Percentiles rank a stretch among this genome's conserved stretches.
Conservation (phyloP, 1,140 invertebrate genomes). For the Drosophila kohkoa region DNA sequence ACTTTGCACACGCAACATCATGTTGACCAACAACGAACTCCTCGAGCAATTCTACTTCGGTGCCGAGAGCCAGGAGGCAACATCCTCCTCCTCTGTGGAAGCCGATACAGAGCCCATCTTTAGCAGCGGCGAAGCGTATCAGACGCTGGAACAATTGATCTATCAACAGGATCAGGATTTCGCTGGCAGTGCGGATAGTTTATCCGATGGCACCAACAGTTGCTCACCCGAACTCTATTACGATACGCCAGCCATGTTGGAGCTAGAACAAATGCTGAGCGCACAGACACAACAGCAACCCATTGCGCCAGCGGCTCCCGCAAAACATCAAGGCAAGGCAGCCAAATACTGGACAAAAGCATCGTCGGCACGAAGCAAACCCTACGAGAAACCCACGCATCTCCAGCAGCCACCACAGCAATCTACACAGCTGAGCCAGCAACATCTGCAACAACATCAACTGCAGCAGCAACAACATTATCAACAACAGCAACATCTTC, state of each 20-base stretch:
- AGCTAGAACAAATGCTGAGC: constrained; percentile 66
- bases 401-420: not conserved
- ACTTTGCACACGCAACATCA: constrained; percentile 55
- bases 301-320: not conserved
- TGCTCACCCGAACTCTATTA: constrained; percentile 51
- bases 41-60: constrained; percentile 67
- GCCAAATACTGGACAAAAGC: constrained; percentile 56
- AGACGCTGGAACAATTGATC: constrained; percentile 63
- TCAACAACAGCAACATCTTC: not conserved
- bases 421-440: not conserved
- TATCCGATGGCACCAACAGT: constrained; percentile 61
- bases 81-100: not conserved
- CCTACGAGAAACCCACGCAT: constrained; percentile 42
- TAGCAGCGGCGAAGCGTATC: constrained; percentile 45
- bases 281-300: constrained; percentile 42
- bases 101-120: constrained; percentile 23
- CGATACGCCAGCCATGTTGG: constrained; percentile 58
- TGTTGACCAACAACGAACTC: constrained; percentile 73
- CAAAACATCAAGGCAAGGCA: constrained; percentile 50
- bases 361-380: constrained; percentile 51
- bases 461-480: not conserved
- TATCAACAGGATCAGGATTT: constrained; percentile 53
- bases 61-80: constrained; percentile 16
- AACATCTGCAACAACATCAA: not conserved
- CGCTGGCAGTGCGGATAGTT: constrained; percentile 55